Evolutionary conservation across 2,888 invertebrate genomes (phyloP).

Genomic region (Scelioninae gen. 1): DNA sequence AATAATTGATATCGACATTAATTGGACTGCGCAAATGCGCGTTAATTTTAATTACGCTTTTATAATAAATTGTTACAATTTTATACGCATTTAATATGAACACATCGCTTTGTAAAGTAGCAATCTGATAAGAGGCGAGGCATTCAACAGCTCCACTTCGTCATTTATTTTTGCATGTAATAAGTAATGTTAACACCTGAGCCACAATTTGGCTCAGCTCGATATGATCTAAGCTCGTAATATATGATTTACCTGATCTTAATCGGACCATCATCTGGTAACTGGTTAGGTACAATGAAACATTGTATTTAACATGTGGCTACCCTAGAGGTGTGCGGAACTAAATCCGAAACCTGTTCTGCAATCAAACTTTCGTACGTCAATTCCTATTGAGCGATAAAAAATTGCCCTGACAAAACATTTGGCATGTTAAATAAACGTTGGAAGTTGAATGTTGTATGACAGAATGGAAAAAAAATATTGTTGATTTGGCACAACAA

Average conservation of each 20-base stretch:
- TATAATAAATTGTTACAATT: not conserved
- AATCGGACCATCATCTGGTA: constrained; percentile 52
- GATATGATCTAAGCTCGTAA: constrained; percentile 52
- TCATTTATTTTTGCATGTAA: constrained; percentile 56
- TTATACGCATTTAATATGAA: constrained; percentile 28
- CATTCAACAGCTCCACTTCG: constrained; percentile 12
- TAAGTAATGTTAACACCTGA: constrained; percentile 59
- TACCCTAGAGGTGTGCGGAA: constrained; percentile 41
- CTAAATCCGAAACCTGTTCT: constrained; percentile 51
- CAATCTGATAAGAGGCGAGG: constrained; percentile 37
- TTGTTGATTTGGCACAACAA: not conserved
- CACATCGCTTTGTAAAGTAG: constrained; percentile 41
- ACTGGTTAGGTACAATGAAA: constrained; percentile 49
- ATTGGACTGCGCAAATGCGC: constrained; percentile 1
- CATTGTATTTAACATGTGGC: constrained; percentile 40
- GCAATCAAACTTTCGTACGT: constrained; percentile 20
- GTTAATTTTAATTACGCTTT: constrained; percentile 12
- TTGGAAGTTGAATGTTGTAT: not conserved
- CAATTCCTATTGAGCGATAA: constrained; percentile 3
- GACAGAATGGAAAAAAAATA: not conserved
- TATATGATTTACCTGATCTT: constrained; percentile 56
- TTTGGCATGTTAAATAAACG: constrained; percentile 4
- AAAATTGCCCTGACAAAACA: not conserved
- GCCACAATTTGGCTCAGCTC: constrained; percentile 35
- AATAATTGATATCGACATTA: constrained; percentile 20